phyloP scores from a whole-genome alignment of 2,113 vertebrate species.

The Gallinago media region DNA sequence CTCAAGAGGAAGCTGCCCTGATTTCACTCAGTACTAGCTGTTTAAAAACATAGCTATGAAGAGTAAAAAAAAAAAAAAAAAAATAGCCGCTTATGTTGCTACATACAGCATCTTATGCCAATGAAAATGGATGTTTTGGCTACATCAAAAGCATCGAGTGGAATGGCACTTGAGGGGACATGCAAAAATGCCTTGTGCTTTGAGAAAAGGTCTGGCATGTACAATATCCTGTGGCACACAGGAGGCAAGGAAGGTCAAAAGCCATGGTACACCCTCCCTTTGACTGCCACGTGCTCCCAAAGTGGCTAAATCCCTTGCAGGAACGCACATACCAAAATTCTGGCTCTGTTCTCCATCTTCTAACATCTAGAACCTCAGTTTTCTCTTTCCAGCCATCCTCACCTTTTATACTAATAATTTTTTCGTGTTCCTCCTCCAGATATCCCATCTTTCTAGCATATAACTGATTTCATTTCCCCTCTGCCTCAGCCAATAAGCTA shows the following conservation, averaged over 20 bases:
- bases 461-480: neutral
- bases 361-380: neutral
- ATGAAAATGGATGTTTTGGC: neutral
- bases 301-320: neutral
- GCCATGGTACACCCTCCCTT: neutral
- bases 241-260: neutral
- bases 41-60: neutral
- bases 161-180: neutral
- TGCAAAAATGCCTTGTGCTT: neutral
- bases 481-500: neutral
- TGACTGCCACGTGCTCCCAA: neutral
- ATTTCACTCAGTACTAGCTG: neutral
- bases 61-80: neutral
- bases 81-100: rapidly evolving
- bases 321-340: neutral
- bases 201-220: rapidly evolving
- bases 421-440: neutral
- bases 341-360: neutral
- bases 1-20: neutral
- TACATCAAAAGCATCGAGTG: neutral
- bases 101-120: neutral
- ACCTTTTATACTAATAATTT: neutral
- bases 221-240: rapidly evolving
- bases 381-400: neutral
- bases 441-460: neutral